Evolutionary conservation across 1,140 invertebrate species (phyloP).

Genomic region (Anastrepha ludens): DNA sequence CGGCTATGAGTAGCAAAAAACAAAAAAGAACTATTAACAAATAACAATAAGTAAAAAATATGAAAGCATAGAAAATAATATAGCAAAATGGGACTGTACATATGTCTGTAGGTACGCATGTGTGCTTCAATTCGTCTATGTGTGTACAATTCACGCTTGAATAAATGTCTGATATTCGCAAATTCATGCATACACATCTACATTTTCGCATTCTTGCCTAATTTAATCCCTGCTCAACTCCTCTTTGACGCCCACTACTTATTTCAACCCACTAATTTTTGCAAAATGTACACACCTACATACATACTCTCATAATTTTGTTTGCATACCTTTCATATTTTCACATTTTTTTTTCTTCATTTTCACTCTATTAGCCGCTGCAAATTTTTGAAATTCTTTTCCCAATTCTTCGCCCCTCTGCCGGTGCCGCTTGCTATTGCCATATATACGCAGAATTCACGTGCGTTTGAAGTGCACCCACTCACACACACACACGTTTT

Average conservation of each 20-base stretch:
- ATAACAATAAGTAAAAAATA: not conserved
- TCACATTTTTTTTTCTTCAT: not conserved
- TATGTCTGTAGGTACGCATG: not conserved
- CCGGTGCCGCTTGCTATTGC: not conserved
- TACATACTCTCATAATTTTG: not conserved
- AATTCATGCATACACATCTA: no score
- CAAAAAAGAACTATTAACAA: not conserved
- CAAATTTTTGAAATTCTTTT: constrained; percentile 25
- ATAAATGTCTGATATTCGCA: no score
- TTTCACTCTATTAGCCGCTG: constrained; percentile 1
- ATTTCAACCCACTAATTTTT: not conserved
- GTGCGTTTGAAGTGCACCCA: not conserved
- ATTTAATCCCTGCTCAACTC: no score
- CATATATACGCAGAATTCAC: not conserved
- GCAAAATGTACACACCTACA: not conserved
- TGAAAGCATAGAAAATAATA: not conserved
- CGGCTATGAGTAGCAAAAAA: not conserved
- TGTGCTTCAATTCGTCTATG: not conserved
- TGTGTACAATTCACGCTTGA: no score
- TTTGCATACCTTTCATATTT: constrained; percentile 3
- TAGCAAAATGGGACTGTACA: no score
- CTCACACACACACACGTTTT: not conserved
- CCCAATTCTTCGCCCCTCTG: not conserved
- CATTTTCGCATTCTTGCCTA: no score
- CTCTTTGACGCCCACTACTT: not conserved